Conservation (phyloP, 2,797 vertebrate genomes). For the Euthynnus affinis region DNA sequence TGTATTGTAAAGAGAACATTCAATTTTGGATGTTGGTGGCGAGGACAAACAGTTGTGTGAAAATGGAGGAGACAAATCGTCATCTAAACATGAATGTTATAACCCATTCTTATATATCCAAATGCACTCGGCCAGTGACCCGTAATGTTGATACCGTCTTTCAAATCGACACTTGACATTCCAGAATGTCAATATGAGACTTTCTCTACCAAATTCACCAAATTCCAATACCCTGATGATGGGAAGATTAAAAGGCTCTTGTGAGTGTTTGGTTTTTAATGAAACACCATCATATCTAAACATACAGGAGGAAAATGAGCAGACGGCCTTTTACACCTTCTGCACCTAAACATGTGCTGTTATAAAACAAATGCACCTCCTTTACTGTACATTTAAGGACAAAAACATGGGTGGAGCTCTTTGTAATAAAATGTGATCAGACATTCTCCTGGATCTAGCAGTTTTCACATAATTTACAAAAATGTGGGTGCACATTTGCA, state of each 20-base stretch:
- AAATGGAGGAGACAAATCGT: not conserved
- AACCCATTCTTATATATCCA: not conserved
- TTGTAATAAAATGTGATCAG: not conserved
- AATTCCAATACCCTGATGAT: constrained; percentile 26
- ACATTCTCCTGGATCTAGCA: not conserved
- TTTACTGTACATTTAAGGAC: not conserved
- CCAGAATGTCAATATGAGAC: constrained; percentile 4
- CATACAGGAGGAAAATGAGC: not conserved
- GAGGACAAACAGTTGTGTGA: not conserved
- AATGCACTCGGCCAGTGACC: not conserved
- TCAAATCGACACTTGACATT: not conserved
- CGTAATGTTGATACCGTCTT: not conserved
- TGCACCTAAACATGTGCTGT: not conserved
- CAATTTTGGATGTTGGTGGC: not conserved
- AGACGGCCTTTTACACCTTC: too few species aligned
- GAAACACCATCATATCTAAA: constrained; percentile 10
- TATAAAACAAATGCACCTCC: not conserved
- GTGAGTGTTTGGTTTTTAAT: constrained; percentile 17
- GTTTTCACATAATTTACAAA: not conserved
- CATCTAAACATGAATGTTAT: not conserved
- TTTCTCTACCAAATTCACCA: constrained; percentile 27
- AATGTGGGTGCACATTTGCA: not conserved
- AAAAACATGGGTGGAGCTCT: not conserved
- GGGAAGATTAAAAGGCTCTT: constrained; percentile 12
- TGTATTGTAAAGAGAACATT: not conserved